Percentiles rank a stretch among this genome's conserved stretches.
These are phyloP conservation scores for Zonotrichia leucophrys DNA, from an alignment of 2,113 vertebrate species.

Conservation along the genomic window DNA sequence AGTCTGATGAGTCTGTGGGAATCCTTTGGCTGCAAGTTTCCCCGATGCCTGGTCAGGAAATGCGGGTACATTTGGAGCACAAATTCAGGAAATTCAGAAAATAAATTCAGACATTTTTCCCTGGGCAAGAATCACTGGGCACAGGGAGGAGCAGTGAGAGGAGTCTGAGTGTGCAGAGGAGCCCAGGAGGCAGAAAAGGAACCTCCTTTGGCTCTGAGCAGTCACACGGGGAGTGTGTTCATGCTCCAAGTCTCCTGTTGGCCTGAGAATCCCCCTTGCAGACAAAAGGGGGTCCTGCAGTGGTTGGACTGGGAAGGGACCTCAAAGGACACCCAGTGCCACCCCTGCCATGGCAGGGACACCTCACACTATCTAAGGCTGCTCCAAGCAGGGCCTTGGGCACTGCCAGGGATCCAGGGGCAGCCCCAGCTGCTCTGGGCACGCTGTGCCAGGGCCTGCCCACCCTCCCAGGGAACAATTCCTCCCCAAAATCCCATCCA, in stretches of 20 bases:
- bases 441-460: background rate
- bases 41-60: background rate
- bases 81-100: background rate
- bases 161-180: background rate
- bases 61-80: background rate
- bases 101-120: background rate
- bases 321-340: rapidly evolving
- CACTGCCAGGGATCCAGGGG: background rate
- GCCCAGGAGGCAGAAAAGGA: background rate
- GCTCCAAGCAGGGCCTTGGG: background rate
- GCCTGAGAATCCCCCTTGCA: background rate
- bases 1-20: background rate
- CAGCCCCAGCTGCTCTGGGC: background rate
- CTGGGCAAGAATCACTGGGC: background rate
- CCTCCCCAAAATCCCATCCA: too few species aligned
- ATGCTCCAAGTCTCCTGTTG: background rate
- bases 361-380: rapidly evolving
- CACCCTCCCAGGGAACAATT: rapidly evolving
- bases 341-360: background rate
- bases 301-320: background rate
- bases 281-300: background rate
- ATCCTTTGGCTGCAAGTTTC: background rate
- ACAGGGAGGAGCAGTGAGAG: background rate
- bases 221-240: rapidly evolving
- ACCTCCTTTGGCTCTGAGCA: background rate